Evolutionary conservation across 2,797 vertebrate genomes (phyloP), one percentile per base, ranked within the genome.

Genomic region (Protosalanx chinensis): DNA sequence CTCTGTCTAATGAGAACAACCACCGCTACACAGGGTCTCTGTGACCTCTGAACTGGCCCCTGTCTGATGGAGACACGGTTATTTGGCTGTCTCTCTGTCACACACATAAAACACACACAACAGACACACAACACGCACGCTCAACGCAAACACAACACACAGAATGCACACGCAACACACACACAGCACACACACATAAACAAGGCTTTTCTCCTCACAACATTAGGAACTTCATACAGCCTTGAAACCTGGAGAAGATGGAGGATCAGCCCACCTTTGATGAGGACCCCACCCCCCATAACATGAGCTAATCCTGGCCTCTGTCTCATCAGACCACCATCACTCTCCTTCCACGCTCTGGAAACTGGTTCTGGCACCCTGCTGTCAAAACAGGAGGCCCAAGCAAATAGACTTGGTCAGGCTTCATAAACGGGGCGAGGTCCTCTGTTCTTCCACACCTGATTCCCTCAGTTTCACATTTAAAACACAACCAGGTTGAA

Each of bases 291-390:
- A 72, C 51, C 37, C 15, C 53, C 27, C 56, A 27, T 65, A 72
- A 73, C 73, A 46, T 37, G 72, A 64, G 29, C 41, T 70, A 70
- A 29, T 66, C 35, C 20, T 15, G 37, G 67, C 56, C 32, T 62
- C 3, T 79, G 75, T 79, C 64, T 71, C 76, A 70, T 71, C 77
- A 72, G 68, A 30, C 73, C 71, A 70, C 23, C 13, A 63, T 35
- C 72, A 70, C 65, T 78, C 62, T 72, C 64, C 72, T 16, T 74
- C 60, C 75, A 2, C 70, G 49, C 51, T 77, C 65, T 68, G 78
- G 56, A 81, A 85, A 84, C 76, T 77, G 81, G 80, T 88, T 87
- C 72, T 72, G 77, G 73, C 76, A 64, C 75, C 85, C 86, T 77
- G 73, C 82, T 84, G 83, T 77, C 51, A 29, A 80, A 78, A 78